phyloP scores from a whole-genome alignment of 2,888 invertebrate species.

The Diaphora mendica region DNA sequence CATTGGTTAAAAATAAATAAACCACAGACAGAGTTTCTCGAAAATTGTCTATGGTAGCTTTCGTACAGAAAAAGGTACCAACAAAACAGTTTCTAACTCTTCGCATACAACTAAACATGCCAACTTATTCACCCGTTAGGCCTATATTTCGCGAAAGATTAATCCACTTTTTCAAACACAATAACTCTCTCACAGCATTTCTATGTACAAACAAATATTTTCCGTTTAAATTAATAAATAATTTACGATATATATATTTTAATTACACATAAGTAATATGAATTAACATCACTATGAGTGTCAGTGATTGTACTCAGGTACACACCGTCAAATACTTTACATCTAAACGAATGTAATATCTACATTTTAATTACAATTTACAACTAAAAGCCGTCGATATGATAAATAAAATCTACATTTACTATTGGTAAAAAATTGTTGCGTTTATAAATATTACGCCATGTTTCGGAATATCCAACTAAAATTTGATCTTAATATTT shows the following conservation, averaged over 20 bases:
- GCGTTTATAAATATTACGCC: conserved; percentile 67
- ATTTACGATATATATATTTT: conserved; percentile 46
- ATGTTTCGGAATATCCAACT: conserved; percentile 9
- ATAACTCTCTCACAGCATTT: conserved; percentile 55
- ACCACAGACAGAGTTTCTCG: neutral
- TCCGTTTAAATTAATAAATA: conserved; percentile 47
- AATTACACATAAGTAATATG: conserved; percentile 48
- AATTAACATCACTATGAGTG: conserved; percentile 48
- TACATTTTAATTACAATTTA: conserved; percentile 70
- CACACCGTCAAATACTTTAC: conserved; percentile 64
- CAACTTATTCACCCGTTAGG: conserved; percentile 29
- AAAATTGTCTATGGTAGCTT: neutral
- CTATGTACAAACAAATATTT: conserved; percentile 29
- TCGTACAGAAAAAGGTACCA: neutral
- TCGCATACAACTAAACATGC: neutral
- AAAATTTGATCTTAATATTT: neutral
- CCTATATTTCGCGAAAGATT: conserved; percentile 38
- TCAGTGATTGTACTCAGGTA: conserved; percentile 67
- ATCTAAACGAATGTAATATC: conserved; percentile 64
- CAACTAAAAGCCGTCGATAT: conserved; percentile 75
- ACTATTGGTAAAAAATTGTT: conserved; percentile 73
- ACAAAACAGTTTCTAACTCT: neutral
- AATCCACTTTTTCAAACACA: neutral
- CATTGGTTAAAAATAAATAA: neutral
- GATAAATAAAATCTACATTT: conserved; percentile 82